Base-by-base conservation (phyloP, 2,888 invertebrate species). In the Tipula unca region DNA sequence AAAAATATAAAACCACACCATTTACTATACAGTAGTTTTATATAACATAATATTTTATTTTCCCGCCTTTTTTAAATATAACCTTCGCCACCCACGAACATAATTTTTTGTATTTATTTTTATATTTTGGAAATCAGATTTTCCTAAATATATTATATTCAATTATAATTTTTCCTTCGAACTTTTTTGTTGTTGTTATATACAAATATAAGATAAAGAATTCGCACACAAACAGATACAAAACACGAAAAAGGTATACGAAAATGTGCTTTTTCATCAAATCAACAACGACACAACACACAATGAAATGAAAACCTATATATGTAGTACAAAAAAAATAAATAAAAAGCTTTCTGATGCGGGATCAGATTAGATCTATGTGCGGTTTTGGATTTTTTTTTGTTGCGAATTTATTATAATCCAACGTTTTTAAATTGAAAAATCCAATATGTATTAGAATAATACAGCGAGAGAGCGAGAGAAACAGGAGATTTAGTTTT, bases 311-410 rank as follows among this genome's bases (percentile, higher is more conserved):
- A 69, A 69, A 69, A 69, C 69, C 25, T 69, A 25, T 25, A n/a
- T n/a, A n/a, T n/a, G n/a, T n/a, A 25, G 25, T 69, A 25, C 8
- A 69, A 25, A 69, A 69, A 69, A 69, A 69, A 69, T 20, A 69
- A 69, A 69, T 69, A 69, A 69, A 69, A 69, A 69, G 69, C 69
- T 69, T 69, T 69, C 69, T 69, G 69, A 69, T 69, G n/a, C n/a
- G 69, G 69, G 69, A 69, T 69, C 25, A 69, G 69, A 69, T 69
- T 69, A 69, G 25, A 25, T 69, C 25, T 69, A 25, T 69, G 69
- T 69, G 69, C 69, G 69, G 69, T 69, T 69, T 69, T 69, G 25
- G 25, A 25, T 20, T 32, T 32, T 32, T 32, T 4, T 32, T 25
- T 69, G 20, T 25, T 48, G 48, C 17, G 25, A 69, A 69, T 69